Conservation (phyloP, 2,797 vertebrate species). For the Malurus leucopterus region DNA sequence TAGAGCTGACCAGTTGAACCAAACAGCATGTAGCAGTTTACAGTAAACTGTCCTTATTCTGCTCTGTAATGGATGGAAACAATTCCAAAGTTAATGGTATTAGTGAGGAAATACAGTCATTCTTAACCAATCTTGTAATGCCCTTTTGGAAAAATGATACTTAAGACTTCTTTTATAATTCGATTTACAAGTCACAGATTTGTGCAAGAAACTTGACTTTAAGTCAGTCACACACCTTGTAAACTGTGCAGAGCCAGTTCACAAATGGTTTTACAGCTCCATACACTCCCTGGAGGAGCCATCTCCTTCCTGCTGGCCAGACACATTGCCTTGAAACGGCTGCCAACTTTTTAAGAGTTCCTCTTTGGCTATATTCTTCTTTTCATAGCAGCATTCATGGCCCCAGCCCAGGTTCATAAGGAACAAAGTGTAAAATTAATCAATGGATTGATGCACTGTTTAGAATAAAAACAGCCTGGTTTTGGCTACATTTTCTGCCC, state of each 20-base stretch:
- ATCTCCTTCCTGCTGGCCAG: conserved; percentile 68
- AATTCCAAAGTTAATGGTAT: conserved; percentile 52
- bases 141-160: conserved; percentile 58
- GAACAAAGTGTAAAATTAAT: conserved; percentile 69
- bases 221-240: conserved; percentile 63
- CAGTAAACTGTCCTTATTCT: neutral
- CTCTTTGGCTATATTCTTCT: conserved; percentile 58
- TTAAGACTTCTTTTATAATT: conserved; percentile 54
- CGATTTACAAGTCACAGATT: conserved; percentile 58
- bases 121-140: conserved; percentile 54
- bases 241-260: conserved; percentile 60
- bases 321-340: conserved; percentile 46
- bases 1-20: conserved; percentile 11
- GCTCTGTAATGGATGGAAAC: conserved; percentile 49
- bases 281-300: conserved; percentile 53
- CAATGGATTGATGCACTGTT: conserved; percentile 62
- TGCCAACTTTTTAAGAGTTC: conserved; percentile 63
- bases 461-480: conserved; percentile 56
- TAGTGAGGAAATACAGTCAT: conserved; percentile 60
- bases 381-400: conserved; percentile 50
- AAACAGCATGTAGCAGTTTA: neutral
- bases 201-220: conserved; percentile 59
- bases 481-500: conserved; percentile 54
- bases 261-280: conserved; percentile 63
- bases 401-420: conserved; percentile 62